Percentiles rank a stretch among this genome's conserved stretches.
Conservation (phyloP, 2,888 invertebrate species). For the Drosophila neonasuta region DNA sequence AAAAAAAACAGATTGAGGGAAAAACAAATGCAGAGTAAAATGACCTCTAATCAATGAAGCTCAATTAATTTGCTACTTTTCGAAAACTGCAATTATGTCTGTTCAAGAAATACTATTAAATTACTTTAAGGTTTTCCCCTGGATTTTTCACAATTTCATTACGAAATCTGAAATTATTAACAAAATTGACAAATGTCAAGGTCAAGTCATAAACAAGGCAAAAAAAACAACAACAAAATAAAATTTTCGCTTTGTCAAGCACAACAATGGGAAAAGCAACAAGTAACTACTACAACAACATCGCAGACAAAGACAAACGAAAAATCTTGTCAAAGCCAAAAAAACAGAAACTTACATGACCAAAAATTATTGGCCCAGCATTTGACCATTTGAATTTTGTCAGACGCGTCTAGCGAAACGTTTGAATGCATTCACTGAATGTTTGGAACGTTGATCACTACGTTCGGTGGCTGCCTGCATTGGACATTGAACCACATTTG, state of each 20-base stretch:
- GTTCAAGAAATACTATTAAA: conserved; percentile 1
- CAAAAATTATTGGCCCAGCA: conserved; percentile 50
- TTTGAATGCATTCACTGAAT: conserved; percentile 57
- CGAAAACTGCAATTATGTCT: neutral
- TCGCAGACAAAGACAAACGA: conserved; percentile 13
- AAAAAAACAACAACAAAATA: conserved; percentile 19
- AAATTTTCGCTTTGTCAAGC: conserved; percentile 58
- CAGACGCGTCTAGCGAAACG: conserved; percentile 60
- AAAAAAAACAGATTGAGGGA: too few relatives aligned
- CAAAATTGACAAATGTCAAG: conserved; percentile 60
- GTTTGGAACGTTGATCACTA: conserved; percentile 19
- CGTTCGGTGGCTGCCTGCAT: conserved; percentile 40
- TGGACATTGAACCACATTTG: conserved; percentile 75
- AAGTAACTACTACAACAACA: conserved; percentile 26
- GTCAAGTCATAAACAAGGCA: conserved; percentile 37
- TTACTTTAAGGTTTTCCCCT: neutral
- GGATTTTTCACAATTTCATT: conserved; percentile 9
- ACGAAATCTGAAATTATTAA: conserved; percentile 1
- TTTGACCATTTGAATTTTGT: conserved; percentile 47
- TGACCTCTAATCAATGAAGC: neutral
- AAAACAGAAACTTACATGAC: conserved; percentile 44
- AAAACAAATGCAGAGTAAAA: neutral
- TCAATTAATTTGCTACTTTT: neutral
- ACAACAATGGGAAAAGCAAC: conserved; percentile 54
- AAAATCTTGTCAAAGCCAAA: conserved; percentile 10